These are phyloP conservation scores for Brotula barbata DNA, from an alignment of 2,797 vertebrate genomes.

Conservation along the genomic window DNA sequence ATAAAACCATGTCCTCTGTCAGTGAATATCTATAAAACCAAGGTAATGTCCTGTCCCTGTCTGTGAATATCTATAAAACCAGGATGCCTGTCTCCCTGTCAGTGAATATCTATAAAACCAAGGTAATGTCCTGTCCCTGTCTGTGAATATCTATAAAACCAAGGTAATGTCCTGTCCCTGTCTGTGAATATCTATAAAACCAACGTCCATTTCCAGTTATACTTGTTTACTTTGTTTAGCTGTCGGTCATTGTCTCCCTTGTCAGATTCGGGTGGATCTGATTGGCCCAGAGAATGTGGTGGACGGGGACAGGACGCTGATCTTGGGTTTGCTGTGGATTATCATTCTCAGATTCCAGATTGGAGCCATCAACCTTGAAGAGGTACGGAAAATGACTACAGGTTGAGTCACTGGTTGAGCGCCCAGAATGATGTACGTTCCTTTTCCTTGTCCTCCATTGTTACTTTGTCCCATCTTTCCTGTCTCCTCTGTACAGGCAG, in stretches of 20 bases:
- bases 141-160: not conserved
- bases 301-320: slow-evolving; percentile 88
- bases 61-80: too few relatives aligned
- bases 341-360: slow-evolving; percentile 95
- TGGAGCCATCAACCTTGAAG: slow-evolving; percentile 83
- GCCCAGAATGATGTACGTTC: too few relatives aligned
- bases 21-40: not conserved
- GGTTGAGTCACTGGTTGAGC: too few relatives aligned
- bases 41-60: not conserved
- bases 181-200: too few relatives aligned
- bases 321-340: slow-evolving; percentile 92
- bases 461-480: not conserved
- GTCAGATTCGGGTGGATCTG: slow-evolving; percentile 86
- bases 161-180: not conserved
- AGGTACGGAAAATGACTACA: slow-evolving; percentile 79
- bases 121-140: slow-evolving; percentile 63
- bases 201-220: too few relatives aligned
- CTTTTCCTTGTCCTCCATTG: too few relatives aligned
- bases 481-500: slow-evolving; percentile 68
- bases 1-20: too few relatives aligned
- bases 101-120: too few relatives aligned
- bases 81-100: too few relatives aligned
- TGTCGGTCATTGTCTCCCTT: slow-evolving; percentile 14
- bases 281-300: slow-evolving; percentile 92
- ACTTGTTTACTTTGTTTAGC: not conserved